Percentiles rank a stretch among this genome's conserved stretches.
These are phyloP conservation scores for Protomyctophum bolini DNA, from an alignment of 2,113 vertebrate species.

Conservation along the genomic window DNA sequence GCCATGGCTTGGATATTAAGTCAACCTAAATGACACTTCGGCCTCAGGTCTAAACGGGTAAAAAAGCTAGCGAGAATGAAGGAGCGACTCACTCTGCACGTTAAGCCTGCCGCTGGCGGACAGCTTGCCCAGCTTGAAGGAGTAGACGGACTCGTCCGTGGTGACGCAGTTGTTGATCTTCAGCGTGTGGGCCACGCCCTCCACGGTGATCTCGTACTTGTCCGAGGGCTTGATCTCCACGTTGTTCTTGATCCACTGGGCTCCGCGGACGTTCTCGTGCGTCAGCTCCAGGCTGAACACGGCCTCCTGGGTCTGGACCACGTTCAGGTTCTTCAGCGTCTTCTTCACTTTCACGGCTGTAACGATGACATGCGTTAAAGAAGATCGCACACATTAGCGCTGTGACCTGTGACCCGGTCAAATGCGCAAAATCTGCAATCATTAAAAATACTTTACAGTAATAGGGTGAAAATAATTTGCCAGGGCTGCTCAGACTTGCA, in stretches of 20 bases:
- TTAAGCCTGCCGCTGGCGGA: slow-evolving; percentile 94
- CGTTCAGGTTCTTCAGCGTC: slow-evolving; percentile 93
- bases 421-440: too few species aligned
- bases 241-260: slow-evolving; percentile 96
- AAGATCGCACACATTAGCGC: too few species aligned
- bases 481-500: too few species aligned
- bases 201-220: slow-evolving; percentile 87
- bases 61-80: too few species aligned
- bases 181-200: slow-evolving; percentile 85
- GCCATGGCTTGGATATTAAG: too few species aligned
- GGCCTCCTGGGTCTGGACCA: slow-evolving; percentile 93
- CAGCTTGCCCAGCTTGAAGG: slow-evolving; percentile 94
- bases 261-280: slow-evolving; percentile 89
- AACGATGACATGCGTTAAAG: too few species aligned
- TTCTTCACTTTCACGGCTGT: slow-evolving; percentile 97
- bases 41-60: too few species aligned
- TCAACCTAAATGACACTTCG: background rate
- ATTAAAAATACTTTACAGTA: too few species aligned
- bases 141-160: slow-evolving; percentile 92
- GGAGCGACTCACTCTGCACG: slow-evolving; percentile 88
- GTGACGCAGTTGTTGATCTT: slow-evolving; percentile 87
- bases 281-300: slow-evolving; percentile 91
- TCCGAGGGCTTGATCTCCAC: slow-evolving; percentile 85
- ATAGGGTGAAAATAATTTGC: too few species aligned
- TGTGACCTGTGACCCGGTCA: too few species aligned